Percentiles rank a stretch among this genome's conserved stretches.
These are phyloP conservation scores for Calameuta filiformis DNA, from an alignment of 2,888 invertebrate genomes.

Conservation along the genomic window DNA sequence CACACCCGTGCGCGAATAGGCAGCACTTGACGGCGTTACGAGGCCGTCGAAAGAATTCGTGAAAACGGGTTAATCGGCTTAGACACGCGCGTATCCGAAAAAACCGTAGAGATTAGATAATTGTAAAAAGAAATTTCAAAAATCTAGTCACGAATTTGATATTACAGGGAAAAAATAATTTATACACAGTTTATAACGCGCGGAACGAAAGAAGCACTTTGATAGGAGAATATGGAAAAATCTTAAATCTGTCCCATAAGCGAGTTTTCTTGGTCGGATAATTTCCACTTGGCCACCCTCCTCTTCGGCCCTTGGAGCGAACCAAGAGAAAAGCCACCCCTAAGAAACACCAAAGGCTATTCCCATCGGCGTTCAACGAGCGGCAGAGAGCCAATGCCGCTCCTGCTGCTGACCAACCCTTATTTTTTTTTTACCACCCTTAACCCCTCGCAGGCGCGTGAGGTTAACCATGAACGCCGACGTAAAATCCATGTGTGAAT, in stretches of 20 bases:
- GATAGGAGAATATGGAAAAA: conserved; percentile 26
- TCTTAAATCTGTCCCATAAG: conserved; percentile 46
- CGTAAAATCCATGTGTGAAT: background rate
- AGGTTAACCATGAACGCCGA: conserved; percentile 36
- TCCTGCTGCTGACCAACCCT: conserved; percentile 45
- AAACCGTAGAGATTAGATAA: background rate
- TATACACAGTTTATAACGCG: background rate
- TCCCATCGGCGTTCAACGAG: conserved; percentile 31
- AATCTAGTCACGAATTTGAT: background rate
- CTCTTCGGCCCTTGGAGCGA: conserved; percentile 30
- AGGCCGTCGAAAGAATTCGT: background rate
- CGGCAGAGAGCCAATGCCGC: background rate
- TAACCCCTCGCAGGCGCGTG: conserved; percentile 35
- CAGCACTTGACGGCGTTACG: background rate
- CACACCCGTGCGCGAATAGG: background rate
- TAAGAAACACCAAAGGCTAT: conserved; percentile 37
- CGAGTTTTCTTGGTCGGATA: conserved; percentile 43
- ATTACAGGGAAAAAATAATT: background rate
- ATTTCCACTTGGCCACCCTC: conserved; percentile 46
- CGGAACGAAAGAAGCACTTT: background rate
- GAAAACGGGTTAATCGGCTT: background rate
- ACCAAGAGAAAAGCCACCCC: conserved; percentile 21
- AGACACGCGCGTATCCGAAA: background rate
- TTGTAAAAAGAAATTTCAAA: background rate
- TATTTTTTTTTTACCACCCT: conserved; percentile 44